Percentiles rank a stretch among this genome's conserved stretches.
These are phyloP conservation scores for Odiellus spinosus DNA, from an alignment of 2,888 invertebrate genomes.

Conservation along the genomic window DNA sequence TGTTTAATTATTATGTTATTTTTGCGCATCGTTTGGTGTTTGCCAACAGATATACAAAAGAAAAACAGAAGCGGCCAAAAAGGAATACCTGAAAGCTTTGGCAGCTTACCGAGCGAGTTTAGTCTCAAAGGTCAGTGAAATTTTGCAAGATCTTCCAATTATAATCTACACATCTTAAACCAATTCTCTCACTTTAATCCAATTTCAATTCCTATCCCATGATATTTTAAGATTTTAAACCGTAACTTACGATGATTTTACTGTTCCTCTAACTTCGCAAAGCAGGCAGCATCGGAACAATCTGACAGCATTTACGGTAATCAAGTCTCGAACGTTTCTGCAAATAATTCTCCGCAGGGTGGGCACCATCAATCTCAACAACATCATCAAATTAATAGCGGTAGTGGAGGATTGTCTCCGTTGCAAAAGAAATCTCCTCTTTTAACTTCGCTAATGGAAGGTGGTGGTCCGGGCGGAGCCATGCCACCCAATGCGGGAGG, in stretches of 20 bases:
- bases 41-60: constrained; percentile 85
- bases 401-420: constrained; percentile 21
- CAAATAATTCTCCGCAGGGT: constrained; percentile 13
- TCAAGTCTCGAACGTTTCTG: background rate
- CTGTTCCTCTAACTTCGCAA: no score
- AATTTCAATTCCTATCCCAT: no score
- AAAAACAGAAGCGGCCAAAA: constrained; percentile 90
- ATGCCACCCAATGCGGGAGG: no score
- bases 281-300: constrained; percentile 17
- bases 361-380: no score
- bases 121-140: constrained; percentile 52
- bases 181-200: no score
- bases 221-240: no score
- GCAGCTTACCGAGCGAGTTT: constrained; percentile 83
- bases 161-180: background rate
- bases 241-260: no score
- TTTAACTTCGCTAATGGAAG: constrained; percentile 33
- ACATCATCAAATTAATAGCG: no score
- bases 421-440: constrained; percentile 35
- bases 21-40: no score
- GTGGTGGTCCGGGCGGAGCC: constrained; percentile 5
- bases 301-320: constrained; percentile 15
- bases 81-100: constrained; percentile 84
- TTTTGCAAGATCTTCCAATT: background rate
- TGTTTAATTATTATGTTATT: no score